These are phyloP conservation scores for Platycheirus rosarum DNA, from an alignment of 2,888 invertebrate genomes.

Conservation along the genomic window DNA sequence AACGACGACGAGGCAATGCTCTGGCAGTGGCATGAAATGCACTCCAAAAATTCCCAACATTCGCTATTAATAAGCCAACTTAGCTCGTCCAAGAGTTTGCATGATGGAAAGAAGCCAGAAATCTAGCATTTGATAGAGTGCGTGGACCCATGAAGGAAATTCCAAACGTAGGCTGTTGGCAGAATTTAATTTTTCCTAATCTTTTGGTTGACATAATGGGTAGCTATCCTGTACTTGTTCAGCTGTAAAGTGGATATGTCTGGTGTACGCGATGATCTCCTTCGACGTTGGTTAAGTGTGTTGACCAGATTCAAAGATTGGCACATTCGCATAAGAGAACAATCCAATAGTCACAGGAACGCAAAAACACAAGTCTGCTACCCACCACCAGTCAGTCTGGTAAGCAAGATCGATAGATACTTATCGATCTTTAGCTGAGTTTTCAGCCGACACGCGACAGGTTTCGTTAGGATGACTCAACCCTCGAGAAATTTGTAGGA, in stretches of 20 bases:
- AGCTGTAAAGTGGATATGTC: slow-evolving; percentile 32
- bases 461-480: slow-evolving; percentile 23
- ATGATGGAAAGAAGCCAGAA: slow-evolving; percentile 70
- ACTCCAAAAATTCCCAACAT: slow-evolving; percentile 21
- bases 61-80: slow-evolving; percentile 64
- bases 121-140: slow-evolving; percentile 4
- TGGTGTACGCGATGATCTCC: slow-evolving; percentile 24
- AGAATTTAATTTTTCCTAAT: slow-evolving; percentile 49
- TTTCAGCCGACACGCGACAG: slow-evolving; percentile 27
- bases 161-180: slow-evolving; percentile 61
- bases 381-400: slow-evolving; percentile 49
- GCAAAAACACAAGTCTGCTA: slow-evolving; percentile 14
- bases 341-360: background rate
- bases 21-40: background rate
- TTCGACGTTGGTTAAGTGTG: slow-evolving; percentile 62
- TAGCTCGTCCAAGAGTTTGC: slow-evolving; percentile 35
- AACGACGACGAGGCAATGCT: slow-evolving; percentile 1
- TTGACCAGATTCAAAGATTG: slow-evolving; percentile 63
- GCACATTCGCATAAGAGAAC: slow-evolving; percentile 22
- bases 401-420: slow-evolving; percentile 66
- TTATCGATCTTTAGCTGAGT: slow-evolving; percentile 57
- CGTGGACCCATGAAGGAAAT: slow-evolving; percentile 27
- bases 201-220: slow-evolving; percentile 56
- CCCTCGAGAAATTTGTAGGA: slow-evolving; percentile 26
- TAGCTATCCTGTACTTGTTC: slow-evolving; percentile 8